Evolutionary conservation across 2,113 vertebrate species (phyloP), one percentile per base, ranked within the genome.

Genomic region (Oreotrochilus melanogaster): DNA sequence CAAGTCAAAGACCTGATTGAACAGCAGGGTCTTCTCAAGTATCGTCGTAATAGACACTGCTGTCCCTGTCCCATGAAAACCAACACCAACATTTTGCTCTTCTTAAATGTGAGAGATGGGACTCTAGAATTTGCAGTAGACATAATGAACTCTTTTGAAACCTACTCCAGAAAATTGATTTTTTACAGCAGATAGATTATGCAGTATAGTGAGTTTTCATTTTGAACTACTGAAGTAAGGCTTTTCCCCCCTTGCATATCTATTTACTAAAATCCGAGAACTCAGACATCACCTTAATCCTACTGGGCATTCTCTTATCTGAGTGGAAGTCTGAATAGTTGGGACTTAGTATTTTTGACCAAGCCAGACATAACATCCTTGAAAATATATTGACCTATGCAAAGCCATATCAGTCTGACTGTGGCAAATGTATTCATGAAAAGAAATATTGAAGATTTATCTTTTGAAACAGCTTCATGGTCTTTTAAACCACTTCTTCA

Each of bases 1-100:
- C 42, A 81, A 82, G 80, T 80, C 69, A 94, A 80, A 86, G 24
- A 13, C 91, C 47, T 91, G 42, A 33, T 66, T 78, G 50, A 95
- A 91, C 50, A 92, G 22, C 43, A 67, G 18, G 6, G 10, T 91
- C 31, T 93, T 88, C 33, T 91, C 50, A 73, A 74, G 54, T 80
- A 51, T 73, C 58, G 61, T 66, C 31, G 5, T 69, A 28, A 66
- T 86, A 75, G 70, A 93, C 89, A 47, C 14, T 69, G 7, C 54
- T 90, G 37, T 67, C 60, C 70, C 31, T 90, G 37, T 67, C 60
- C 70, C 31, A 48, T 65, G 39, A 90, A 93, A 90, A 84, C 15
- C 33, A 88, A 61, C 21, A 76, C 35, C 70, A 85, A 71, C 15
- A 12, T 35, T 82, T 92, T 69, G 70, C 39, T 79, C 91, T 69